These are phyloP conservation scores for Acromyrmex heyeri DNA, from an alignment of 1,140 invertebrate genomes.

Conservation along the genomic window DNA sequence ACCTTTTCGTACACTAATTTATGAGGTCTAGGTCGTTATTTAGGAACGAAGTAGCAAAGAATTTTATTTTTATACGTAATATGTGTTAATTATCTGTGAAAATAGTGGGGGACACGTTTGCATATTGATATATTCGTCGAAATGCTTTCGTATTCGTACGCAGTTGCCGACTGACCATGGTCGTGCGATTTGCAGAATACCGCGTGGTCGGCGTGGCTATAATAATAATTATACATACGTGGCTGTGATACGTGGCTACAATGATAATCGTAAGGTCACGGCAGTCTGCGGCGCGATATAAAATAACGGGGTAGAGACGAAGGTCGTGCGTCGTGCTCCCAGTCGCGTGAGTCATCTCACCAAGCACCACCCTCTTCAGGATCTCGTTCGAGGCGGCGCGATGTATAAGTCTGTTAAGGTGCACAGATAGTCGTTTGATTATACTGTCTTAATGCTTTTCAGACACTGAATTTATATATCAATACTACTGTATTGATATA, in stretches of 20 bases:
- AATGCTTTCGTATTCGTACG: constrained; percentile 69
- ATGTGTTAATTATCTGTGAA: constrained; percentile 25
- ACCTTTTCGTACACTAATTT: not conserved
- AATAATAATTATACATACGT: constrained; percentile 63
- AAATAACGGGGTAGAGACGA: constrained; percentile 70
- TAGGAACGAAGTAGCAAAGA: not conserved
- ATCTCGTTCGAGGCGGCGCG: constrained; percentile 2
- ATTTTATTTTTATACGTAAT: constrained; percentile 11
- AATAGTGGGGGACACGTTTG: not conserved
- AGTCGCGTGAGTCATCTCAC: constrained; percentile 63
- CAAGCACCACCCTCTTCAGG: constrained; percentile 46
- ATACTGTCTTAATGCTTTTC: not conserved
- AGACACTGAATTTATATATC: not conserved
- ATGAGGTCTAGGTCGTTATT: not conserved
- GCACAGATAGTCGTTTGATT: not conserved
- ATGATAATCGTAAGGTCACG: constrained; percentile 45
- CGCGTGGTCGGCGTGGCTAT: constrained; percentile 59
- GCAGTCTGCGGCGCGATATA: constrained; percentile 41
- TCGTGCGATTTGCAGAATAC: constrained; percentile 70
- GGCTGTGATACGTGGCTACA: constrained; percentile 46
- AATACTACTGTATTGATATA: not conserved
- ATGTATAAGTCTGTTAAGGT: constrained; percentile 7
- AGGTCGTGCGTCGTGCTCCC: constrained; percentile 53
- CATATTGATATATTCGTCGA: constrained; percentile 68
- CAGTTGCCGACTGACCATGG: constrained; percentile 37